Percentiles rank a stretch among this genome's conserved stretches.
Evolutionary conservation across 2,888 invertebrate genomes (phyloP).

Genomic region (Germaria angustata): DNA sequence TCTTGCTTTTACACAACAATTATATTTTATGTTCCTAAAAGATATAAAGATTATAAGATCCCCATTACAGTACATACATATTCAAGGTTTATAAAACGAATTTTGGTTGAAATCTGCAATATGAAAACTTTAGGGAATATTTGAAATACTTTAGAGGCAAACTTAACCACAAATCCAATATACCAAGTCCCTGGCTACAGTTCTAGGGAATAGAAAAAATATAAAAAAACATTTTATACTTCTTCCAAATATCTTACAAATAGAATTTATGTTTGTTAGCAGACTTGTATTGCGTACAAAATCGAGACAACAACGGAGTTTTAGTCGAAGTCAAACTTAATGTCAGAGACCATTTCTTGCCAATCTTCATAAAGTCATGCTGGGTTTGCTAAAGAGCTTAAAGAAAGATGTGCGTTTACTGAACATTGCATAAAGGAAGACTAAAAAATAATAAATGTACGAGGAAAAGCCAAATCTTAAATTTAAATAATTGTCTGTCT

Average conservation of each 20-base stretch:
- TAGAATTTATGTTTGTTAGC: neutral
- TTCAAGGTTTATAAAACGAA: too few relatives aligned
- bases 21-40: too few relatives aligned
- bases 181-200: neutral
- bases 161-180: neutral
- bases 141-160: neutral
- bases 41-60: too few relatives aligned
- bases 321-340: neutral
- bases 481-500: slow-evolving; percentile 61
- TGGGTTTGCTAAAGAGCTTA: slow-evolving; percentile 40
- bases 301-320: slow-evolving; percentile 7
- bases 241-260: slow-evolving; percentile 6
- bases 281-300: slow-evolving; percentile 13
- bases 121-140: too few relatives aligned
- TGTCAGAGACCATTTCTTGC: slow-evolving; percentile 60
- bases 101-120: too few relatives aligned
- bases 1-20: too few relatives aligned
- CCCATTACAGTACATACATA: too few relatives aligned
- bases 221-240: neutral
- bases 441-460: too few relatives aligned
- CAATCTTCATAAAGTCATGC: slow-evolving; percentile 61
- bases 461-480: slow-evolving; percentile 31
- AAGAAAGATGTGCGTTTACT: slow-evolving; percentile 42
- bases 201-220: neutral
- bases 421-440: neutral